Percentiles rank a stretch among this genome's conserved stretches.
phyloP scores from a whole-genome alignment of 64 coral and sea anemone species.

The Hydrozoanthus tunicans region DNA sequence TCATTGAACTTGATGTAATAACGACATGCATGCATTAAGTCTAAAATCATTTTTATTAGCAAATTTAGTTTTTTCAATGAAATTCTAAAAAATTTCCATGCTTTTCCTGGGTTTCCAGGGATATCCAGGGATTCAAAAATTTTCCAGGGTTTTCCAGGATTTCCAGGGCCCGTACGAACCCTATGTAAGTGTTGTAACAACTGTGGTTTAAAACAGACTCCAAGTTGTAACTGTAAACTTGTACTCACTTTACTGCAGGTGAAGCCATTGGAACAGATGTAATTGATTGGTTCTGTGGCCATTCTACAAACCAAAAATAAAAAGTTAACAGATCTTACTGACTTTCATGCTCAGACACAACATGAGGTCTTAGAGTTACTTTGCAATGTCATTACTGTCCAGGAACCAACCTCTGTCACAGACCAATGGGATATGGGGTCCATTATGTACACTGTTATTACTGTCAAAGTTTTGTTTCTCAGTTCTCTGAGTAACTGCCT shows the following conservation, averaged over 20 bases:
- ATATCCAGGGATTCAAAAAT: too few relatives aligned
- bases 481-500: background rate
- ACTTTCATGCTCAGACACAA: background rate
- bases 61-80: too few relatives aligned
- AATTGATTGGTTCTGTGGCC: slow-evolving; percentile 29
- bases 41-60: too few relatives aligned
- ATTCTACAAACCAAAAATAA: background rate
- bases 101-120: too few relatives aligned
- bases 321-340: too few relatives aligned
- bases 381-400: background rate
- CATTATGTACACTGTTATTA: slow-evolving; percentile 24
- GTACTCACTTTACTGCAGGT: slow-evolving; percentile 33
- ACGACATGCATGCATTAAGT: too few relatives aligned
- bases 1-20: too few relatives aligned
- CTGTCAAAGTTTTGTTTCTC: slow-evolving; percentile 24
- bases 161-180: too few relatives aligned
- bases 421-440: background rate
- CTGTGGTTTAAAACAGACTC: background rate
- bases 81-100: too few relatives aligned
- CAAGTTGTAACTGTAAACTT: background rate
- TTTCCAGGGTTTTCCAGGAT: too few relatives aligned
- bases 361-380: background rate
- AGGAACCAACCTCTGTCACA: background rate
- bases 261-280: background rate
- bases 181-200: background rate